A percentile compares a stretch with the other conserved stretches of the same genome.
phyloP scores from a whole-genome alignment of 2,113 vertebrate genomes.

The Puntigrus tetrazona region DNA sequence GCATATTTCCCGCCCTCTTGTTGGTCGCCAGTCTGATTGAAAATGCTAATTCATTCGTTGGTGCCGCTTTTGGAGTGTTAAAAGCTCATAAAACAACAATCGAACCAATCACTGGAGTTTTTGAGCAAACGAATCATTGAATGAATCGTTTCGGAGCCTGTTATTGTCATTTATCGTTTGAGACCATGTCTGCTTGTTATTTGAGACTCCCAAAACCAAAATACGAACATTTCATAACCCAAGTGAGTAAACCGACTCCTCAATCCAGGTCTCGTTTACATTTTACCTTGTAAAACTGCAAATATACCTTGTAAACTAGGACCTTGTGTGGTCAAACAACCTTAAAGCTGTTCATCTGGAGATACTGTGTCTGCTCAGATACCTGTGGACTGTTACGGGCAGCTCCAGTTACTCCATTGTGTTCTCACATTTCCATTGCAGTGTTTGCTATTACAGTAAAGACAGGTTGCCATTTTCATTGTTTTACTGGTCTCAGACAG shows the following conservation, averaged over 20 bases:
- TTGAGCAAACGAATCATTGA: too few relatives aligned
- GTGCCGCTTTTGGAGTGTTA: too few relatives aligned
- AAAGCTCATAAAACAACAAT: too few relatives aligned
- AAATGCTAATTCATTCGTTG: too few relatives aligned
- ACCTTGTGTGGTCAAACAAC: not conserved
- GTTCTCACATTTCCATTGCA: not conserved
- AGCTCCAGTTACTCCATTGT: not conserved
- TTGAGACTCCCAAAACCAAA: too few relatives aligned
- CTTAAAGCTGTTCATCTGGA: not conserved
- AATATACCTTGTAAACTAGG: not conserved
- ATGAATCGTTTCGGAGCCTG: too few relatives aligned
- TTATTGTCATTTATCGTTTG: too few relatives aligned
- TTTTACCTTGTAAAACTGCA: slow-evolving; percentile 2
- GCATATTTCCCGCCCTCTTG: too few relatives aligned
- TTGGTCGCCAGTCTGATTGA: too few relatives aligned
- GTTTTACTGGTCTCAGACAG: not conserved
- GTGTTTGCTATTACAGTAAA: not conserved
- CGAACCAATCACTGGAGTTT: too few relatives aligned
- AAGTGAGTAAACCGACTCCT: not conserved
- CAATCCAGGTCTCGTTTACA: not conserved
- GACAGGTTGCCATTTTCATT: not conserved
- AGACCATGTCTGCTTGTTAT: too few relatives aligned
- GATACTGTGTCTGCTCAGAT: not conserved
- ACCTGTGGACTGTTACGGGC: not conserved
- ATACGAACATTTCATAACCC: too few relatives aligned